A percentile compares a stretch with the other conserved stretches of the same genome.
These are phyloP conservation scores for Morone saxatilis DNA, from an alignment of 2,113 vertebrate genomes.

Conservation along the genomic window DNA sequence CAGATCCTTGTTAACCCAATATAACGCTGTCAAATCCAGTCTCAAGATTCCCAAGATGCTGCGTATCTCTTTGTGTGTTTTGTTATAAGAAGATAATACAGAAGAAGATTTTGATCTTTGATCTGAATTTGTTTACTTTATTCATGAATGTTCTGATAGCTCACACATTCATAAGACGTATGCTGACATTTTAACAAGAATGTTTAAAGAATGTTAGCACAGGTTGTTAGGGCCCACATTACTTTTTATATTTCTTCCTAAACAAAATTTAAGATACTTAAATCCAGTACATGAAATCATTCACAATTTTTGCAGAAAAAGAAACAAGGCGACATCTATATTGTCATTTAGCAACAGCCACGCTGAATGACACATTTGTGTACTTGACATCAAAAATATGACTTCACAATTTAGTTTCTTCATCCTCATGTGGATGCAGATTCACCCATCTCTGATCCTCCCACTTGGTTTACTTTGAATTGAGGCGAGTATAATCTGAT, in stretches of 20 bases:
- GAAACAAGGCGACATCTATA: too few species aligned
- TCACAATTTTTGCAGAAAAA: background rate
- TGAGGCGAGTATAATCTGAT: slow-evolving; percentile 70
- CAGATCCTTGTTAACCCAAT: slow-evolving; percentile 51
- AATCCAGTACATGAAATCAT: background rate
- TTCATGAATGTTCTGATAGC: background rate
- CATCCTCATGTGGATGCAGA: slow-evolving; percentile 30
- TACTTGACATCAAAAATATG: background rate
- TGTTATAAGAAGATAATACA: background rate
- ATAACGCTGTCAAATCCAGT: slow-evolving; percentile 49
- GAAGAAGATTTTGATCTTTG: background rate
- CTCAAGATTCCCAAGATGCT: slow-evolving; percentile 61
- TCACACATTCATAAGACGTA: background rate
- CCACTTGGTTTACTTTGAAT: slow-evolving; percentile 44
- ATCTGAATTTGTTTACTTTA: too few species aligned
- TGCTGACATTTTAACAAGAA: background rate
- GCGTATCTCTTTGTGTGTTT: background rate
- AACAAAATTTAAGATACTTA: background rate
- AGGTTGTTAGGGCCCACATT: background rate
- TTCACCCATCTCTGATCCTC: slow-evolving; percentile 40
- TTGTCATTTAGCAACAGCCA: too few species aligned
- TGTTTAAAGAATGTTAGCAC: too few species aligned
- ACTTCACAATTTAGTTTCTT: slow-evolving; percentile 1
- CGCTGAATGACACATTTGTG: background rate
- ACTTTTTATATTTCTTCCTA: background rate